These are phyloP conservation scores for Archocentrus centrarchus DNA, from an alignment of 2,113 vertebrate species.

Conservation along the genomic window DNA sequence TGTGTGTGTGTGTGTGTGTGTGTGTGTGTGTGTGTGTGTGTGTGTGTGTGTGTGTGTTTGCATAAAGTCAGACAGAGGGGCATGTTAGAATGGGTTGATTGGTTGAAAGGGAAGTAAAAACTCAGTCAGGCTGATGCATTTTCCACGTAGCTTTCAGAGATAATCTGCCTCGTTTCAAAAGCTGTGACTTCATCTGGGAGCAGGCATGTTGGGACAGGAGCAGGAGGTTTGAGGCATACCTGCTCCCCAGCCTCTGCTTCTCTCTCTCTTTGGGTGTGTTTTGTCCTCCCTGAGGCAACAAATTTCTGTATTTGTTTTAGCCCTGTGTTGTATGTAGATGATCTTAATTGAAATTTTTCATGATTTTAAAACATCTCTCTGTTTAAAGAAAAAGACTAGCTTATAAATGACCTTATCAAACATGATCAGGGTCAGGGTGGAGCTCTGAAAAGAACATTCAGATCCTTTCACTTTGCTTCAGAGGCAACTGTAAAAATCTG, in stretches of 20 bases:
- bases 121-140: not conserved
- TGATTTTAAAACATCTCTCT: not conserved
- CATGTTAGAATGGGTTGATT: not conserved
- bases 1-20: not conserved
- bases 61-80: not conserved
- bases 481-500: too few relatives aligned
- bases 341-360: not conserved
- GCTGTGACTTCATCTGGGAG: not conserved
- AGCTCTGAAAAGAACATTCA: not conserved
- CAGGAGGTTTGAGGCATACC: constrained; percentile 26
- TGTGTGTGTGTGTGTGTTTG: not conserved
- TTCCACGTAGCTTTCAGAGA: not conserved
- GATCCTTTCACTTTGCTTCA: not conserved
- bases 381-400: not conserved
- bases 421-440: not conserved
- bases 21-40: too few relatives aligned
- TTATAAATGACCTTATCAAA: not conserved
- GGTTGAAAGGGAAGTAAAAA: not conserved
- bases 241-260: constrained; percentile 3
- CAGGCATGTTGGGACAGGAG: constrained; percentile 49
- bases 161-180: not conserved
- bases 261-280: not conserved
- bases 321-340: not conserved
- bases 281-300: constrained; percentile 32
- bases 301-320: constrained; percentile 21